Evolutionary conservation across 2,113 vertebrate species (phyloP), one percentile per base, ranked within the genome.

Genomic region (Brachirus orientalis): DNA sequence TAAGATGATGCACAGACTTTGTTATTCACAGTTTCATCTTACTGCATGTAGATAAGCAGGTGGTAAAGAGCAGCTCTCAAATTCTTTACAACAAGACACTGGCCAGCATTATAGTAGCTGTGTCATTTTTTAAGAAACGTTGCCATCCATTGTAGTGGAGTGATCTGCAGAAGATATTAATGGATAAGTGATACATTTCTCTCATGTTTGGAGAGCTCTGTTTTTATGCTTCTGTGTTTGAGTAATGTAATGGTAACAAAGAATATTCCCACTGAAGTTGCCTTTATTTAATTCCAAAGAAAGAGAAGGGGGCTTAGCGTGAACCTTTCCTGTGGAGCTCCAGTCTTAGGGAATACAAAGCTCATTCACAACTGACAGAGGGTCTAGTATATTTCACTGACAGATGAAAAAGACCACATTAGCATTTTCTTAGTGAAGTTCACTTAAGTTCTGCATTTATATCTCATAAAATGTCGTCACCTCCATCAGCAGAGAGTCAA

Each of bases 331-430:
- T 73, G 54, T 61, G 52, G 76, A 77, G 76, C 72, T 18, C 10
- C 16, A 51, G 69, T 70, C 40, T 28, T 19, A 8, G 69, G 63
- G 72, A 84, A 76, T 74, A 72, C 67, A 82, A 80, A 80, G 65
- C 80, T 89, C 78, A 88, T 91, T 90, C 87, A 86, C 71, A 69
- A 64, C 74, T 57, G 66, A 86, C 72, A 87, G 69, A 75, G 77
- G 62, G 69, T 74, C 73, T 69, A 79, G 75, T 75, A 79, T 82
- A 64, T 84, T 81, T 80, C 75, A 44, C 16, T 50, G 37, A 60
- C 50, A 74, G 55, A 74, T 36, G 55, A 51, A 72, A 70, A 69
- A 58, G 37, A 50, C 63, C 13, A 17, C 66, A 89, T 90, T 86
- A 80, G 73, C 78, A 85, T 88, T 79, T 72, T 56, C 44, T 69